These are phyloP conservation scores for Oxyscelio sp. DNA, from an alignment of 2,888 invertebrate species.

Conservation along the genomic window DNA sequence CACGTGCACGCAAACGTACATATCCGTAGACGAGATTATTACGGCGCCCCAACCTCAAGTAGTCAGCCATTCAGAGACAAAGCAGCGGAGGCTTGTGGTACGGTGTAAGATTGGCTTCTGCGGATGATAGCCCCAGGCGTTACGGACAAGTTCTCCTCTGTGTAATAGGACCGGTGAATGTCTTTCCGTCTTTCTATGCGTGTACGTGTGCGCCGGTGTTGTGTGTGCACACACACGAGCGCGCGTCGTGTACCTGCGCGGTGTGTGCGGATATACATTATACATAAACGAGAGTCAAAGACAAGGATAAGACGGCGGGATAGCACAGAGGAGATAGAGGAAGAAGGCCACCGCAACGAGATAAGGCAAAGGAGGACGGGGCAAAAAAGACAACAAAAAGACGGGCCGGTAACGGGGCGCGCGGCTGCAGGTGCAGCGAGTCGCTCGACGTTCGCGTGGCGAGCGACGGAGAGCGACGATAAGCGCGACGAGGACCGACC, in stretches of 20 bases:
- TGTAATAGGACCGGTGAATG: conserved; percentile 67
- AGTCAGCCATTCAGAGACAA: conserved; percentile 71
- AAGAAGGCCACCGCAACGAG: conserved; percentile 62
- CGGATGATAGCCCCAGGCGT: conserved; percentile 85
- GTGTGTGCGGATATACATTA: conserved; percentile 14
- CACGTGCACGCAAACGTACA: too few relatives aligned
- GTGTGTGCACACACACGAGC: not conserved
- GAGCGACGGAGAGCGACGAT: conserved; percentile 76
- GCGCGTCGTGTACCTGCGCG: not conserved
- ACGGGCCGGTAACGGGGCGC: conserved; percentile 57
- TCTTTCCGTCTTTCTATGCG: conserved; percentile 60
- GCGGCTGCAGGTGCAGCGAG: conserved; percentile 86
- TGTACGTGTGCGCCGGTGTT: not conserved
- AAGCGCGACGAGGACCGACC: conserved; percentile 30
- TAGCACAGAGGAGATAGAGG: conserved; percentile 24
- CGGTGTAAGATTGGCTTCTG: conserved; percentile 86
- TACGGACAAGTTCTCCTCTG: conserved; percentile 83
- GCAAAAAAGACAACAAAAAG: conserved; percentile 47
- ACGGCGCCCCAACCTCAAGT: too few relatives aligned
- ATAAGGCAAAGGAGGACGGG: conserved; percentile 57
- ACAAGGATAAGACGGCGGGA: conserved; percentile 26
- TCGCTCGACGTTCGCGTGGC: conserved; percentile 88
- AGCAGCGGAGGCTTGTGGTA: conserved; percentile 77
- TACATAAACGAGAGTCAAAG: conserved; percentile 42
- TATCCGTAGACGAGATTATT: too few relatives aligned